These are phyloP conservation scores for Micrasema longulum DNA, from an alignment of 1,140 invertebrate genomes.

Conservation along the genomic window DNA sequence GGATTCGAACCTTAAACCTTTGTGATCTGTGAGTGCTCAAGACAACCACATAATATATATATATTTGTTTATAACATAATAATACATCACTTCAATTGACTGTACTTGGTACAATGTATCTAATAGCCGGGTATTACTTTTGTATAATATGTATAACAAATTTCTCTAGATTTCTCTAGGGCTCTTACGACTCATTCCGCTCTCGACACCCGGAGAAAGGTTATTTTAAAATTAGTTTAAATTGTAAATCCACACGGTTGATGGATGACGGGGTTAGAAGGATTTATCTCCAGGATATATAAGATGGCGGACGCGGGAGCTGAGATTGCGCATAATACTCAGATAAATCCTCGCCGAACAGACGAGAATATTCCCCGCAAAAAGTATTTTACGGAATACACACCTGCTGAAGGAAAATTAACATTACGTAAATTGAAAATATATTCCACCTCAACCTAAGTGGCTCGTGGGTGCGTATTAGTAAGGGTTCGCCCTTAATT, in stretches of 20 bases:
- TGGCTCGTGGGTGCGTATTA: neutral
- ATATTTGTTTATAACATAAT: too few relatives aligned
- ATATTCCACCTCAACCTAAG: slow-evolving; percentile 23
- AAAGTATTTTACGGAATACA: slow-evolving; percentile 47
- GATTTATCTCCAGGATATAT: slow-evolving; percentile 45
- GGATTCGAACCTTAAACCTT: too few relatives aligned
- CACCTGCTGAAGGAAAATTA: slow-evolving; percentile 39
- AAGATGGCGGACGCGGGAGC: slow-evolving; percentile 20
- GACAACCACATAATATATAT: too few relatives aligned
- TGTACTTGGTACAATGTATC: too few relatives aligned
- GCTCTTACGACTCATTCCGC: slow-evolving; percentile 1
- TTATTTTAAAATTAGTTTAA: slow-evolving; percentile 38
- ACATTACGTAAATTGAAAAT: slow-evolving; percentile 39
- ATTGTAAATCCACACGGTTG: slow-evolving; percentile 36
- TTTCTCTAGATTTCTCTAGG: neutral
- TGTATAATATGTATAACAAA: too few relatives aligned
- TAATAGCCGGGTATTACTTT: too few relatives aligned
- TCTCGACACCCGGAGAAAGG: neutral
- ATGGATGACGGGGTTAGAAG: slow-evolving; percentile 42
- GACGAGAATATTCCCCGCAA: slow-evolving; percentile 45
- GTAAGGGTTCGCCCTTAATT: too few relatives aligned
- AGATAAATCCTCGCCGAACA: slow-evolving; percentile 50
- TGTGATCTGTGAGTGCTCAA: too few relatives aligned
- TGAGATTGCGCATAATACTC: slow-evolving; percentile 56
- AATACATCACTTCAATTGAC: too few relatives aligned